Conservation (phyloP, 2,113 vertebrate genomes). For the Xenotilapia caudafasciata region DNA sequence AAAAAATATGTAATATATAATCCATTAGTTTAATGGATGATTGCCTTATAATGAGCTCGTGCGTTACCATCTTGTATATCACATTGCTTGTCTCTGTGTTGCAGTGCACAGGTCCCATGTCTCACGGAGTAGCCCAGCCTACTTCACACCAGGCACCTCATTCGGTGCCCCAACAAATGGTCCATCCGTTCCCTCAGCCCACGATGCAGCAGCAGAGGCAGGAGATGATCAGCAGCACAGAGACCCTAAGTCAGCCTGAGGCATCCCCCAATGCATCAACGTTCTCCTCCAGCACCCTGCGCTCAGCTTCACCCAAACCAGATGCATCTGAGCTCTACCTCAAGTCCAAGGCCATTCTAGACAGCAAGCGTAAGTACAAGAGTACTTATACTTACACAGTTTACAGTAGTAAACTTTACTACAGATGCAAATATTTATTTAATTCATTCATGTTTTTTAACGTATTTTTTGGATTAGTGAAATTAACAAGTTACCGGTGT, state of each 20-base stretch:
- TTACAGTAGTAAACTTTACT: neutral
- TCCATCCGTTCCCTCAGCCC: conserved; percentile 3
- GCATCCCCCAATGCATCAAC: conserved; percentile 78
- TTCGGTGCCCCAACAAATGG: neutral
- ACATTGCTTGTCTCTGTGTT: neutral
- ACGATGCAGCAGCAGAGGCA: conserved; percentile 66
- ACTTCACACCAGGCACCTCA: conserved; percentile 13
- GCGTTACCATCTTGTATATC: neutral
- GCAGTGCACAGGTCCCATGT: conserved; percentile 46
- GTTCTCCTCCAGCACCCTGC: conserved; percentile 73
- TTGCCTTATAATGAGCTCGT: neutral
- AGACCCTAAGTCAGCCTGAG: conserved; percentile 72
- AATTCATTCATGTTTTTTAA: neutral
- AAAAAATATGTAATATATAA: neutral
- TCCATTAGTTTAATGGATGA: neutral
- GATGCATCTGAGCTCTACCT: conserved; percentile 94
- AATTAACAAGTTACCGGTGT: neutral
- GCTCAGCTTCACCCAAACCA: conserved; percentile 83
- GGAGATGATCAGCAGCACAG: conserved; percentile 76
- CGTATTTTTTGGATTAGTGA: fast-evolving
- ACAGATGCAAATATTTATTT: neutral
- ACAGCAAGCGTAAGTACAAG: conserved; percentile 88
- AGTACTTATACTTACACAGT: neutral
- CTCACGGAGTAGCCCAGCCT: conserved; percentile 26
- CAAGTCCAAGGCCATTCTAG: conserved; percentile 87